Evolutionary conservation across 64 coral and sea anemone genomes (phyloP), one percentile per base, ranked within the genome.

Genomic region (Montipora cactus): DNA sequence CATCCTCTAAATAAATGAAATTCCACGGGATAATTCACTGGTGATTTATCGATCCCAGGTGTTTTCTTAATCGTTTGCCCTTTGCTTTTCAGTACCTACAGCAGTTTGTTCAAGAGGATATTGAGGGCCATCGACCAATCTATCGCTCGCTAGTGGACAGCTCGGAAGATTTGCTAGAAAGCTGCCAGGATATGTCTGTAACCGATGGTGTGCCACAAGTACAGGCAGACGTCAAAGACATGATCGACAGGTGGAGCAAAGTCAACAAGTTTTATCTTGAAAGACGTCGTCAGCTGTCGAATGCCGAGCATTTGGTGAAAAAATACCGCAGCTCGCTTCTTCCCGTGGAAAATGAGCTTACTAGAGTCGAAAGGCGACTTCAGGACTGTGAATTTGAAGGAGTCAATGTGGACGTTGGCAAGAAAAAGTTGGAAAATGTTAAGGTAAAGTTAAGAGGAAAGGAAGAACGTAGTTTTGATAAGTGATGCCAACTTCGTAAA

Each of bases 101-200:
- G 19, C 98, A 99, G 92, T 96, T 94, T 74, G 64, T 94, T 3
- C 95, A 99, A 92, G 98, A 99, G 28, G 95, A 96, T 73, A 99
- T 99, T 3, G 98, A 96, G 85, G 95, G 98, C 44, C 89, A 94
- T 70, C 91, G 90, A 4, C 98, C 98, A 15, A 80, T 96, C 77
- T 96, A 99, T 86, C 93, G 96, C 67, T 88, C 92, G 9, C 80
- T 96, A 7, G 90, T 94, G 47, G 92, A 96, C 53, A 94, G 66
- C 13, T 79, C 95, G 4, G 80, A 90, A 44, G 78, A 89, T 45
- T 68, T 99, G 79, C 84, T 94, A 2, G 92, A 94, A 44, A 81
- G 95, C 57, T 99, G 98, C 69, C 78, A 96, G 20, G 81, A 88
- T n/a, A 57, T 80, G 8, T 80, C 81, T 2, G 95, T 99, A 44